Evolutionary conservation across 2,888 invertebrate genomes (phyloP), one percentile per base, ranked within the genome.

Genomic region (Eretmocerus hayati): DNA sequence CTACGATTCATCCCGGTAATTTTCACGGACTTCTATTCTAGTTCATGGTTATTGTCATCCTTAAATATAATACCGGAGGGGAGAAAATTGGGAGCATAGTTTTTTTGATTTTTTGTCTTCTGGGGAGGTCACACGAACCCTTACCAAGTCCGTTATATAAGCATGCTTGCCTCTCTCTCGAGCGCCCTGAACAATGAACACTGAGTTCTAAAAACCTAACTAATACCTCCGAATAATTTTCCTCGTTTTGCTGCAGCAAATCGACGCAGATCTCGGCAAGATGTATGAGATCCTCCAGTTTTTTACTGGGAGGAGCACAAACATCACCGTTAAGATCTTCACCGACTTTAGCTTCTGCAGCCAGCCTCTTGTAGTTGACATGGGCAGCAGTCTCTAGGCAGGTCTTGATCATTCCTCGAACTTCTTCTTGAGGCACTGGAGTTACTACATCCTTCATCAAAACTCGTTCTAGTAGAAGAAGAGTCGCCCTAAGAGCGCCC

Each of bases 361-460:
- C 95, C 38, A 99, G 83, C 61, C 90, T 83, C 9, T 92, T 91
- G 73, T 99, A 99, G 74, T 99, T 99, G 45, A 97, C 87, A 46
- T 97, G 79, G 2, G 99, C 99, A 13, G 99, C 99, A 56, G 92
- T 94, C 77, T 99, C 97, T 60, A 99, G 78, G 71, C 96, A 93
- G 61, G 93, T 94, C 71, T 95, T 91, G 58, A 99, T 96, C 81
- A 97, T 90, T 33, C 83, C 81, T 55, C 96, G 81, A 2, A 99
- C 97, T 74, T 99, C 99, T 72, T 97, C 82, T 59, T 92, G 85
- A 50, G 94, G 90, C 42, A 96, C 96, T 5, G 96, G 95, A 23
- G 96, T 96, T 37, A 91, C 94, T 56, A 95, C 90, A 72, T 99
- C 99, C 72, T 99, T 99, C 97, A 99, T 99, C 55, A 99, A 74